These are phyloP conservation scores for Rhynchophorus ferrugineus DNA, from an alignment of 1,140 invertebrate species.

Conservation along the genomic window DNA sequence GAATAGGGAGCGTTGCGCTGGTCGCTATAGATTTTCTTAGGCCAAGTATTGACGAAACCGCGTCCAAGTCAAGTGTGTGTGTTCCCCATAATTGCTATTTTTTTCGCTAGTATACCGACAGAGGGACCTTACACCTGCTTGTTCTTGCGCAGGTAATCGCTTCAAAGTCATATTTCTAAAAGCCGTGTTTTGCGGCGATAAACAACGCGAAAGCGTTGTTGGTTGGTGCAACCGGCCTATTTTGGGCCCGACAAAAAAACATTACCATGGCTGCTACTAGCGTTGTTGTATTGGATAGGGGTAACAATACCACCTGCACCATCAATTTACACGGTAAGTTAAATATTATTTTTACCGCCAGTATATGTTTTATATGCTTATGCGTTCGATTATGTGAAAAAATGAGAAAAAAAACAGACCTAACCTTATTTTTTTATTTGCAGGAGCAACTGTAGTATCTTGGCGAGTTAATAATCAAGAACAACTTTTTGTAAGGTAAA, in stretches of 20 bases:
- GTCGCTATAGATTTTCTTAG: slow-evolving; percentile 20
- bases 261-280: slow-evolving; percentile 67
- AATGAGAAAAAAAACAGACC: slow-evolving; percentile 28
- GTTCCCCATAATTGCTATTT: slow-evolving; percentile 20
- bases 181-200: slow-evolving; percentile 24
- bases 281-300: slow-evolving; percentile 86
- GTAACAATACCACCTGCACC: slow-evolving; percentile 91
- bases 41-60: slow-evolving; percentile 19
- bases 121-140: slow-evolving; percentile 38
- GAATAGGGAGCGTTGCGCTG: slow-evolving; percentile 23
- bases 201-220: slow-evolving; percentile 28
- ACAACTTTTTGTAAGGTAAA: slow-evolving; percentile 88
- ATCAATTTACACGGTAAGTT: slow-evolving; percentile 87
- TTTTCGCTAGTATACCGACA: slow-evolving; percentile 35
- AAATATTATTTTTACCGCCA: slow-evolving; percentile 17
- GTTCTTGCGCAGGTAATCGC: slow-evolving; percentile 36
- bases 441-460: slow-evolving; percentile 88
- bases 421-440: slow-evolving; percentile 38
- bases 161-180: slow-evolving; percentile 33
- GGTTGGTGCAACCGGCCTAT: slow-evolving; percentile 14
- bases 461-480: slow-evolving; percentile 93
- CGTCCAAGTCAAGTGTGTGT: slow-evolving; percentile 1
- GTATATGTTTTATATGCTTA: not conserved
- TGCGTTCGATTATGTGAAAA: slow-evolving; percentile 8
- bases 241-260: slow-evolving; percentile 18